Evolutionary conservation across 2,888 invertebrate species (phyloP).

Genomic region (Gastracanthus pulcherrimus): DNA sequence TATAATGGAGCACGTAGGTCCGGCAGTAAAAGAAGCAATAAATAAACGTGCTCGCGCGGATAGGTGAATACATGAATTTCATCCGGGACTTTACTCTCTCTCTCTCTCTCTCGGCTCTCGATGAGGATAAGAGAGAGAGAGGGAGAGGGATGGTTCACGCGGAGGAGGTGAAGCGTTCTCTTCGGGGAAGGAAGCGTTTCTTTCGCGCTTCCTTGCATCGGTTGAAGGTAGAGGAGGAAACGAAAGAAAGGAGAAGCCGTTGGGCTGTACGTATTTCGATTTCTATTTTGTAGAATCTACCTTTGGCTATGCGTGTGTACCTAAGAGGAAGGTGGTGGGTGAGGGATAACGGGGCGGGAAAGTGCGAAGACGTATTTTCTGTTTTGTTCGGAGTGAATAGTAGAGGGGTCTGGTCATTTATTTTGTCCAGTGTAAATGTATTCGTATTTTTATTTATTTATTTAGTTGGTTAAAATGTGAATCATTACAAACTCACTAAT

Average conservation of each 20-base stretch:
- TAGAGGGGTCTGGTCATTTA: no score
- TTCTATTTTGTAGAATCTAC: conserved; percentile 27
- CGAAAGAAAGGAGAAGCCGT: neutral
- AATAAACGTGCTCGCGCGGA: conserved; percentile 45
- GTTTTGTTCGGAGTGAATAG: neutral
- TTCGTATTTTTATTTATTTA: no score
- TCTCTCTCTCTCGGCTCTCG: neutral
- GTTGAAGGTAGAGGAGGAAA: neutral
- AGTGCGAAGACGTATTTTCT: neutral
- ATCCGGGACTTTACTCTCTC: conserved; percentile 14
- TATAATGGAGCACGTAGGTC: conserved; percentile 55
- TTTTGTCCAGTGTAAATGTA: no score
- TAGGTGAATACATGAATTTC: conserved; percentile 60
- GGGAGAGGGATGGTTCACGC: no score
- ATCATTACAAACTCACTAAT: no score
- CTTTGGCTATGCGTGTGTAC: neutral
- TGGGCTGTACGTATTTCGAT: no score
- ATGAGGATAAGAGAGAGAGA: neutral
- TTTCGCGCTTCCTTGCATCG: neutral
- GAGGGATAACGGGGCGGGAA: no score
- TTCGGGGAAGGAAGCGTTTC: neutral
- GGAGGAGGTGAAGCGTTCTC: no score
- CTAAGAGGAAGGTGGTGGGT: no score
- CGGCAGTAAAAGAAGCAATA: conserved; percentile 55
- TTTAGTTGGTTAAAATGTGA: no score